phyloP scores from a whole-genome alignment of 2,888 invertebrate genomes.

The Bombylius major region DNA sequence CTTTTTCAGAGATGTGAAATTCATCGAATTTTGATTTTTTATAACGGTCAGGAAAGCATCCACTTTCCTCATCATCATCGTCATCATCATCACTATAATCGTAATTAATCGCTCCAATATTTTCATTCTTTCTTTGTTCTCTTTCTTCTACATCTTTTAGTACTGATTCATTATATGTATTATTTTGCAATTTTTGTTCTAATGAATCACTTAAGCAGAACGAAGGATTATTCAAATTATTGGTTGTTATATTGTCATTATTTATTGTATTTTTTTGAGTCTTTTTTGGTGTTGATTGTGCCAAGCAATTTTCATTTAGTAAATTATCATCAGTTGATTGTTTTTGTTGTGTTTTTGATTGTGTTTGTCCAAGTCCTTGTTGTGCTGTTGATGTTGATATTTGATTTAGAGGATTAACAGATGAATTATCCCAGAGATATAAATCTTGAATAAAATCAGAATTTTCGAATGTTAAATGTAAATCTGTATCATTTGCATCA shows the following conservation, averaged over 20 bases:
- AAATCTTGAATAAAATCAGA: too few relatives aligned
- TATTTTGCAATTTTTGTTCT: neutral
- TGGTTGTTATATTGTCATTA: too few relatives aligned
- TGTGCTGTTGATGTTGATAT: too few relatives aligned
- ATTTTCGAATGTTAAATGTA: too few relatives aligned
- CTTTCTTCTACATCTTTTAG: neutral
- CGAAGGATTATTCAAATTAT: neutral
- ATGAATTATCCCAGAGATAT: too few relatives aligned
- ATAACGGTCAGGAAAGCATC: too few relatives aligned
- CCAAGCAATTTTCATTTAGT: neutral
- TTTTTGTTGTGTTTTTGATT: neutral
- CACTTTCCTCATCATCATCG: too few relatives aligned
- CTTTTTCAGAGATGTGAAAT: neutral
- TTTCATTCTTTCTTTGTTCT: too few relatives aligned
- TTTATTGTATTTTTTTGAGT: neutral
- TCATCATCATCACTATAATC: too few relatives aligned
- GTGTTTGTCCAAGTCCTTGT: neutral
- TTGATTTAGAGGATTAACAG: too few relatives aligned
- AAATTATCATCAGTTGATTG: neutral
- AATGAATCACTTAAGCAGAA: neutral
- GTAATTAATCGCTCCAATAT: too few relatives aligned
- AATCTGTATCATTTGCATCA: too few relatives aligned
- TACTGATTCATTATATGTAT: neutral
- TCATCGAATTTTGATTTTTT: neutral
- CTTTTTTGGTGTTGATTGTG: neutral